phyloP scores from a whole-genome alignment of 1,140 invertebrate species.

The Brachionus asplanchnoidis region DNA sequence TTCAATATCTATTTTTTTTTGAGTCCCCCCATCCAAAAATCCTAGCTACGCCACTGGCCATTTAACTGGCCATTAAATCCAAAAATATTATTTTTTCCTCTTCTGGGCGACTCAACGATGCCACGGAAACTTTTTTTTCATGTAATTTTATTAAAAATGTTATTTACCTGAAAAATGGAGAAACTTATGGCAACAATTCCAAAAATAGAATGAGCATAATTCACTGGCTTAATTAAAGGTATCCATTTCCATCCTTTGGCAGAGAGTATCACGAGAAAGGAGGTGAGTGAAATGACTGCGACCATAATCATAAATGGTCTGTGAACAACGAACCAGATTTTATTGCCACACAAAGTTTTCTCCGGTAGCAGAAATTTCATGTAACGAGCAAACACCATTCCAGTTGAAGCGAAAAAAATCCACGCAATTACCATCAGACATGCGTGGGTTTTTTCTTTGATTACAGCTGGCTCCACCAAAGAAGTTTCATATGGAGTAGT shows the following conservation, averaged over 20 bases:
- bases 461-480: not conserved
- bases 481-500: not conserved
- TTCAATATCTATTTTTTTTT: too few relatives aligned
- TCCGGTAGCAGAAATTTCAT: not conserved
- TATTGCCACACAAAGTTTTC: not conserved
- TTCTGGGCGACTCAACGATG: too few relatives aligned
- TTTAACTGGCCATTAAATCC: too few relatives aligned
- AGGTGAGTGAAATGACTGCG: not conserved
- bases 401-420: conserved; percentile 29
- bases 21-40: too few relatives aligned
- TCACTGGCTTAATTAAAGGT: not conserved
- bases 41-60: too few relatives aligned
- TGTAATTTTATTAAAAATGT: not conserved
- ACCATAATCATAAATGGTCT: conserved; percentile 28
- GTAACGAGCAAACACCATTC: conserved; percentile 16
- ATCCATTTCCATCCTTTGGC: conserved; percentile 28
- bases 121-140: too few relatives aligned
- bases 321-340: conserved; percentile 12
- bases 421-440: conserved; percentile 28
- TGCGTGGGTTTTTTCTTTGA: not conserved
- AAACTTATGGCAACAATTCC: conserved; percentile 37
- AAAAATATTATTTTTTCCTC: too few relatives aligned
- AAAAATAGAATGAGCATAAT: conserved; percentile 31
- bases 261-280: conserved; percentile 8
- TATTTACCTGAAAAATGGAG: conserved; percentile 25